Base-by-base conservation (phyloP, 2,797 vertebrate species). In the Xenops minutus region DNA sequence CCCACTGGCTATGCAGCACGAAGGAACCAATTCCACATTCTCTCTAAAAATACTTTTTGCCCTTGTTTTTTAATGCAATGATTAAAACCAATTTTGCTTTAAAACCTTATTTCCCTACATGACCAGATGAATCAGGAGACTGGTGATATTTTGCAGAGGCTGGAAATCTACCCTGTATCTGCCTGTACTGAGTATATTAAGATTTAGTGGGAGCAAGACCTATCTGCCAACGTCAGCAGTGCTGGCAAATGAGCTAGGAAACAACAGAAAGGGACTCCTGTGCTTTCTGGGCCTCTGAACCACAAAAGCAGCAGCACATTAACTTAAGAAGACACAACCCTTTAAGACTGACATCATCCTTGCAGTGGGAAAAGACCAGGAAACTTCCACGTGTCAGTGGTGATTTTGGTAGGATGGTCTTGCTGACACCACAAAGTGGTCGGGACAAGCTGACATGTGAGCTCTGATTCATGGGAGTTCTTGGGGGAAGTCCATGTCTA, bases 361-460 rank as follows among this genome's bases (percentile, higher is more conserved):
- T 8, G 30, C 36, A n/a, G 30, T 6, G 9, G 63, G 30, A 73
- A 54, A 82, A 83, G 30, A 37, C 30, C 0, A 6, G 52, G 48
- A 80, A 92, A 63, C 6, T 66, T 88, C 41, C 44, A n/a, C 22
- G 26, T 0, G 0, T 67, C 62, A 59, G 69, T 0, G 0, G 61
- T 56, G 58, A 34, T 81, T 71, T 86, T 32, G 46, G 29, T 74
- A 52, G 39, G 39, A 61, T 29, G 43, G 26, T 62, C 26, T 59
- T 69, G 41, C 78, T 93, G 88, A 62, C 48, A 66, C 27, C 10
- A 2, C 12, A 46, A 52, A 37, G 56, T 41, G 44, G 58, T 75
- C 0, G 1, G 62, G 44, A 77, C 52, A 64, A 58, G 66, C 48
- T 63, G 66, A 32, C 22, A 32, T 3, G 14, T 41, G 80, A 94